Evolutionary conservation across 2,113 vertebrate genomes (phyloP), one percentile per base, ranked within the genome.

Genomic region (Bubo blakistoni): DNA sequence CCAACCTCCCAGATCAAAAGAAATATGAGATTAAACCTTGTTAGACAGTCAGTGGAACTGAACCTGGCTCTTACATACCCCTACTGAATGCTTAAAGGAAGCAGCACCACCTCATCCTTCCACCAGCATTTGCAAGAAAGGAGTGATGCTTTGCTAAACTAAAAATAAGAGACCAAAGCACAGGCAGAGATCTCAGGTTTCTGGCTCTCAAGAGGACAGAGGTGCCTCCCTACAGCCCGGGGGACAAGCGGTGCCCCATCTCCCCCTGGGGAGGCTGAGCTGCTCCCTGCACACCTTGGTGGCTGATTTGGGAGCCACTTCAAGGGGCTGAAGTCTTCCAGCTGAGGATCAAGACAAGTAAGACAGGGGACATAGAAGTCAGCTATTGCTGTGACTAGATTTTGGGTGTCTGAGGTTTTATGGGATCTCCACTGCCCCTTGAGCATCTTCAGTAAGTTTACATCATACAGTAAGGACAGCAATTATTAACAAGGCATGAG

Each of bases 201-300:
- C 47, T 15, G 55, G 13, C 11, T 47, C 58, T 57, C 24, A 7
- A 34, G 32, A 79, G n/a, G 47, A 71, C 21, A 72, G 76, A 86
- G 71, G 11, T 54, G 49, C 10, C 22, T 52, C 18, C 58, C 46
- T 30, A n/a, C 29, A 81, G 65, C 24, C 16, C 0, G 0, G 38
- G 8, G 17, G 4, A 5, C 8, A 62, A 71, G 16, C 2, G 3
- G 44, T n/a, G 3, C 34, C 29, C 29, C 19, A 3, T n/a, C 8
- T 63, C 16, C 22, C 1, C 0, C 30, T 54, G 58, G 15, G 44
- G 30, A 82, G 44, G 34, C 62, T 81, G 71, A 81, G 74, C 66
- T 81, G 21, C 74, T 76, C 36, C 26, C 27, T 30, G 54, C 29
- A 52, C 67, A 25, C 25, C 10, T 52, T 17, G 21, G 52, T 47